Evolutionary conservation across 37 sponge, comb jelly and placozoan species (phyloP).

Genomic region (Halisarca cf. caerulea): DNA sequence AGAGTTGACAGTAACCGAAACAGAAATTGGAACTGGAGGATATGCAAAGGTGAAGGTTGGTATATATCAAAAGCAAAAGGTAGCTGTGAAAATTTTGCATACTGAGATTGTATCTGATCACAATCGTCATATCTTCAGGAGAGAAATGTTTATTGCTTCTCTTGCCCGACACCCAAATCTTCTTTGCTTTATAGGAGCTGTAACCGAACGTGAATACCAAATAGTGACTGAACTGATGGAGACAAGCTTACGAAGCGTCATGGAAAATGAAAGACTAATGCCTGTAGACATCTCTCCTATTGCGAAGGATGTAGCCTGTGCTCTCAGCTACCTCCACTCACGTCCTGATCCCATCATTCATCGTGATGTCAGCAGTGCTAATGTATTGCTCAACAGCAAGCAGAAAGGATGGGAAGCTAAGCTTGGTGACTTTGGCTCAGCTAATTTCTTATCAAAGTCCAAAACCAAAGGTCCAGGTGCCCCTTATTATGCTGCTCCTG

Average conservation of each 20-base stretch:
- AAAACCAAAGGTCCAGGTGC: conserved; percentile 44
- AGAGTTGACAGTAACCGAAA: not conserved
- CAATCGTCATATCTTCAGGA: not conserved
- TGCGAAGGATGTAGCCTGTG: conserved; percentile 50
- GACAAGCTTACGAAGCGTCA: conserved; percentile 38
- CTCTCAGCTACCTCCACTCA: conserved; percentile 67
- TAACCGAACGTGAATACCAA: not conserved
- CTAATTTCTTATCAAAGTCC: conserved; percentile 17
- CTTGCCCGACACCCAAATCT: conserved; percentile 21
- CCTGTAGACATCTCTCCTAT: conserved; percentile 12
- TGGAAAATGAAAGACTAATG: not conserved
- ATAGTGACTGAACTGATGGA: conserved; percentile 67
- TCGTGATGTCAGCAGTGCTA: conserved; percentile 71
- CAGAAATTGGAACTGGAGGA: not conserved
- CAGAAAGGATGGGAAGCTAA: conserved; percentile 61
- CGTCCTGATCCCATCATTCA: conserved; percentile 75
- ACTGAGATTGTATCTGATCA: not conserved
- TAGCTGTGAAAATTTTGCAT: conserved; percentile 9
- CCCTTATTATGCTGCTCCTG: conserved; percentile 65
- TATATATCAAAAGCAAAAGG: not conserved
- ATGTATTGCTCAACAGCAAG: conserved; percentile 45
- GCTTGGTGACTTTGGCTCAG: conserved; percentile 70
- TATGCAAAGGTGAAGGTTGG: not conserved
- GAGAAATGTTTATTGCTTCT: not conserved
- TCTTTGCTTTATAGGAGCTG: conserved; percentile 7